Evolutionary conservation across 2,113 vertebrate species (phyloP).

Genomic region (Capra hircus): DNA sequence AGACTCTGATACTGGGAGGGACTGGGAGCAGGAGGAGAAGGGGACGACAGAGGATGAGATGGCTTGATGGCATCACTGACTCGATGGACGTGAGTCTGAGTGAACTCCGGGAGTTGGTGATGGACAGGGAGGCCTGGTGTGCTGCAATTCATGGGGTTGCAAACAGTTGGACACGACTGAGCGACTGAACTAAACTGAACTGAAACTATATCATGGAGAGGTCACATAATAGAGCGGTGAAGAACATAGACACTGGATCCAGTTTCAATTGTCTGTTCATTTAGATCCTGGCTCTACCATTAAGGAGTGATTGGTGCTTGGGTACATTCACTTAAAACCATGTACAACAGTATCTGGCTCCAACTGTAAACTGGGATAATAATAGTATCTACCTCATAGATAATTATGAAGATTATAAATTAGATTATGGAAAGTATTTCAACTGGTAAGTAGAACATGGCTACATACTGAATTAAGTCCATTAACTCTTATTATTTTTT

Average conservation of each 20-base stretch:
- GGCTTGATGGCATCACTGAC: no score
- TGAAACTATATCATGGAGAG: neutral
- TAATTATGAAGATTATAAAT: neutral
- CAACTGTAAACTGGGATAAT: neutral
- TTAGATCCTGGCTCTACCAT: neutral
- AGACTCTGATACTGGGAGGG: no score
- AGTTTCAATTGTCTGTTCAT: neutral
- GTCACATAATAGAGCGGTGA: neutral
- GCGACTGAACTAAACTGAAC: no score
- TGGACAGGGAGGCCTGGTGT: no score
- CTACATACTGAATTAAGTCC: neutral
- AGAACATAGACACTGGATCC: neutral
- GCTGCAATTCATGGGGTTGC: accelerated
- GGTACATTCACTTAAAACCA: neutral
- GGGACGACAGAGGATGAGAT: no score
- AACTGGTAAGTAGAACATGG: neutral
- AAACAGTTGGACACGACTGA: no score
- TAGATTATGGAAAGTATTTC: neutral
- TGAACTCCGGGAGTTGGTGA: no score
- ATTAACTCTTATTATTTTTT: neutral
- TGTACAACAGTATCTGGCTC: neutral
- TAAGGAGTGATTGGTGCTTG: neutral
- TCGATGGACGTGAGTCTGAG: no score
- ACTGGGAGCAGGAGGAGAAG: no score
- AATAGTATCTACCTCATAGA: neutral